These are phyloP conservation scores for Cryptotis parvus DNA, from an alignment of 2,113 vertebrate genomes.

Conservation along the genomic window DNA sequence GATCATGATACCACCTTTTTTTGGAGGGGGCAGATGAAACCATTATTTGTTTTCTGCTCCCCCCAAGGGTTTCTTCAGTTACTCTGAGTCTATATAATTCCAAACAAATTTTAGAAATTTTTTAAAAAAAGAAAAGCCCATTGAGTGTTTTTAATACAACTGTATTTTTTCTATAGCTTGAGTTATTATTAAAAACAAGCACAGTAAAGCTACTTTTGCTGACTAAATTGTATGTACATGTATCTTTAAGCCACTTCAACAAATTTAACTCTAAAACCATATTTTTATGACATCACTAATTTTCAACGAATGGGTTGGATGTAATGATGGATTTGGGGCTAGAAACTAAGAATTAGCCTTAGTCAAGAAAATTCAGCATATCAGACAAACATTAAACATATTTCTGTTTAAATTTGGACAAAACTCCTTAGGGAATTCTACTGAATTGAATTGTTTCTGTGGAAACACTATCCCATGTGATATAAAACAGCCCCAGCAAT, in stretches of 20 bases:
- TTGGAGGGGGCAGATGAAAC: too few species aligned
- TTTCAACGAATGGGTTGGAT: background rate
- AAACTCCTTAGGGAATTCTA: slow-evolving; percentile 51
- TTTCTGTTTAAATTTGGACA: slow-evolving; percentile 37
- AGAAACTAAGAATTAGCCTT: slow-evolving; percentile 1
- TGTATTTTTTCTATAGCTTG: background rate
- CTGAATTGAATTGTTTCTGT: slow-evolving; percentile 44
- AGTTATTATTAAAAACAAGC: background rate
- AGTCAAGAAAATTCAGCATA: slow-evolving; percentile 18
- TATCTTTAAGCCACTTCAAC: slow-evolving; percentile 31
- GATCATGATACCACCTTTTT: background rate
- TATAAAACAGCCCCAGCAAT: slow-evolving; percentile 58
- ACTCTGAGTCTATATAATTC: too few species aligned
- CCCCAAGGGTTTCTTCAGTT: background rate
- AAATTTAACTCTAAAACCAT: background rate
- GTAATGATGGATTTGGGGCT: background rate
- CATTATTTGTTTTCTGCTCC: background rate
- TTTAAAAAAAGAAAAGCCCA: background rate
- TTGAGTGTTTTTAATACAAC: background rate
- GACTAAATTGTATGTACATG: background rate
- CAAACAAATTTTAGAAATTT: background rate
- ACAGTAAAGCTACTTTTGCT: background rate
- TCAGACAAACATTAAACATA: background rate
- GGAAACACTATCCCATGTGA: slow-evolving; percentile 35
- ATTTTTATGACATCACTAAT: background rate